Conservation (phyloP, 2,888 invertebrate genomes). For the Suillia variegata region DNA sequence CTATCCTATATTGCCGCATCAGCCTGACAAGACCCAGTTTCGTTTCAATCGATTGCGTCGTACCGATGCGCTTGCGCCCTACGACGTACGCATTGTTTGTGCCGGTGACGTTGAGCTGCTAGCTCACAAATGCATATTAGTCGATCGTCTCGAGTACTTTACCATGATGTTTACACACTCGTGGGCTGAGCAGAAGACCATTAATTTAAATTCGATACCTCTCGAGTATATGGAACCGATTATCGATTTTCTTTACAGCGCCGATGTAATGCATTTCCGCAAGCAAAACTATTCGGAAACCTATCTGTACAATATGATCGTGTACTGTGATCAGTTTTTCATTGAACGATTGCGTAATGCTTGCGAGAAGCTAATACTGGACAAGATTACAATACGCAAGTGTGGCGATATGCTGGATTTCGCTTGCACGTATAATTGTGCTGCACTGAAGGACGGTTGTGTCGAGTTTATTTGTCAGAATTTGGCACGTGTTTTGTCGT, state of each 20-base stretch:
- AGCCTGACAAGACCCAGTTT: conserved; percentile 38
- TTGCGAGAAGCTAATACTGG: conserved; percentile 71
- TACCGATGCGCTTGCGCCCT: conserved; percentile 63
- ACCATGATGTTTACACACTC: conserved; percentile 80
- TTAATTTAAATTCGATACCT: conserved; percentile 53
- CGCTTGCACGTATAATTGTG: conserved; percentile 76
- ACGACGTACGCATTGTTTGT: conserved; percentile 68
- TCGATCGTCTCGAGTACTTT: conserved; percentile 84
- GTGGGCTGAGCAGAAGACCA: conserved; percentile 65
- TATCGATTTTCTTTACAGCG: conserved; percentile 78
- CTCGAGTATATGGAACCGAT: conserved; percentile 66
- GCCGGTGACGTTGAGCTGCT: conserved; percentile 63
- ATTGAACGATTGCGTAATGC: conserved; percentile 73
- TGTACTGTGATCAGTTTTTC: conserved; percentile 81
- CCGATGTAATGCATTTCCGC: conserved; percentile 67
- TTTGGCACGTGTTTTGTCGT: conserved; percentile 73
- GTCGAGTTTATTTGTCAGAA: conserved; percentile 81
- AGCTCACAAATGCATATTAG: conserved; percentile 83
- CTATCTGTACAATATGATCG: conserved; percentile 73
- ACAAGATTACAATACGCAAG: conserved; percentile 74
- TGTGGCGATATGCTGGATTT: conserved; percentile 78
- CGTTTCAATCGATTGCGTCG: conserved; percentile 62
- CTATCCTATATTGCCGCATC: conserved; percentile 35
- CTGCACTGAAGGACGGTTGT: conserved; percentile 72
- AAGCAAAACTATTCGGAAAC: conserved; percentile 72